Conservation (phyloP, 2,888 invertebrate species). For the Polylopha cassiicola region DNA sequence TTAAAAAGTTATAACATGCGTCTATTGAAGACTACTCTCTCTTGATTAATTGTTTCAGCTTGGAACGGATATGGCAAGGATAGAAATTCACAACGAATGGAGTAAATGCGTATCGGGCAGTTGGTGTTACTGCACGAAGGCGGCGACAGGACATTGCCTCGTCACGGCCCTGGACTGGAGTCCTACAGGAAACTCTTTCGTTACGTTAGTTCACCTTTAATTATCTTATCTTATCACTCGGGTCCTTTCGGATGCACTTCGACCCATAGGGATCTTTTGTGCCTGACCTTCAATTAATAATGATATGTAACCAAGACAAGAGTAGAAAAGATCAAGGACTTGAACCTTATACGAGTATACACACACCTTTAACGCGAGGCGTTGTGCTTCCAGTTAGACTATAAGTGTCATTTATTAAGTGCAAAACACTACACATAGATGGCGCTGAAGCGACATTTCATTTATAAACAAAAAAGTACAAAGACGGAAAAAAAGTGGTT, state of each 20-base stretch:
- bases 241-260: neutral
- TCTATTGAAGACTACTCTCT: constrained; percentile 10
- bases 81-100: constrained; percentile 49
- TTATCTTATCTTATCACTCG: neutral
- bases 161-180: constrained; percentile 66
- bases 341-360: too few species aligned
- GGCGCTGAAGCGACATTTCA: too few species aligned
- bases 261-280: too few species aligned
- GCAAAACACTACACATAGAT: too few species aligned
- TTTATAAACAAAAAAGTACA: too few species aligned
- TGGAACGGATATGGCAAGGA: constrained; percentile 41
- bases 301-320: too few species aligned
- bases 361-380: too few species aligned
- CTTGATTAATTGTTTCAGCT: constrained; percentile 39
- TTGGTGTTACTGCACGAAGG: constrained; percentile 35
- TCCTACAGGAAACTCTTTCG: constrained; percentile 62
- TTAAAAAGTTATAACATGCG: constrained; percentile 7
- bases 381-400: too few species aligned
- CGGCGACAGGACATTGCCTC: constrained; percentile 33
- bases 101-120: constrained; percentile 36
- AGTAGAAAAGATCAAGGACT: too few species aligned
- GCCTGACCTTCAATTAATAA: neutral
- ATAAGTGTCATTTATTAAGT: too few species aligned
- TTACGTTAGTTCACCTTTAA: constrained; percentile 40
- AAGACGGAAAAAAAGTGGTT: too few species aligned